A percentile compares a stretch with the other conserved stretches of the same genome.
These are phyloP conservation scores for Nycticryphes semicollaris DNA, from an alignment of 2,113 vertebrate species.

Conservation along the genomic window DNA sequence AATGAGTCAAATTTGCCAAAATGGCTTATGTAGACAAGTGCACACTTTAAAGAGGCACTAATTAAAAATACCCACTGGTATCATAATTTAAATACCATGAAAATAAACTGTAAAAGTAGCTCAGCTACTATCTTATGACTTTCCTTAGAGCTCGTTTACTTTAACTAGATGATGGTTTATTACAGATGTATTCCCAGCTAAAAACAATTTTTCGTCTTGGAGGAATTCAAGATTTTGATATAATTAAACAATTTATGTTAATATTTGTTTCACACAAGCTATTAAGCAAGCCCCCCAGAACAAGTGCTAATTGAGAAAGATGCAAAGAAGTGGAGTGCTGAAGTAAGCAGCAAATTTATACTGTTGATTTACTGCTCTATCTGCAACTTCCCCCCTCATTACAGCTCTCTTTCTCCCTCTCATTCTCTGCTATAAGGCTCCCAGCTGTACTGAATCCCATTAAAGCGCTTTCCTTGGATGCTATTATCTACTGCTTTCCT, in stretches of 20 bases:
- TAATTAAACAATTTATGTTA: conserved; percentile 79
- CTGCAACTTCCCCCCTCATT: conserved; percentile 32
- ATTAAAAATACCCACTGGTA: conserved; percentile 86
- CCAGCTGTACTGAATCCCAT: conserved; percentile 51
- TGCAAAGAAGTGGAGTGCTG: conserved; percentile 57
- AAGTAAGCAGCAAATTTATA: conserved; percentile 50
- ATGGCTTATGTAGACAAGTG: conserved; percentile 83
- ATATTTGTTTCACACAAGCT: conserved; percentile 78
- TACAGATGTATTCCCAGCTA: conserved; percentile 59
- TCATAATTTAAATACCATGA: conserved; percentile 84
- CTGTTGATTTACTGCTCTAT: conserved; percentile 53
- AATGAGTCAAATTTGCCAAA: conserved; percentile 83
- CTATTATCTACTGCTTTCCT: conserved; percentile 32
- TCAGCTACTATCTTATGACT: conserved; percentile 70
- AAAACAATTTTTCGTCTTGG: conserved; percentile 73
- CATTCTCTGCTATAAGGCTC: conserved; percentile 29
- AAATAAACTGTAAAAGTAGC: conserved; percentile 81
- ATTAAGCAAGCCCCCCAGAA: conserved; percentile 71
- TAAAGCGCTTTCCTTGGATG: conserved; percentile 38
- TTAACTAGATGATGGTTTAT: conserved; percentile 71
- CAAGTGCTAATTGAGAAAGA: conserved; percentile 70
- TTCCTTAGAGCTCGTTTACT: conserved; percentile 73
- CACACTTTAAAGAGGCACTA: conserved; percentile 77
- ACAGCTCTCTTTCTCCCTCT: background rate
- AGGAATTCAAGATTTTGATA: conserved; percentile 73